These are phyloP conservation scores for Platysternon megacephalum DNA, from an alignment of 2,113 vertebrate species.

Conservation along the genomic window DNA sequence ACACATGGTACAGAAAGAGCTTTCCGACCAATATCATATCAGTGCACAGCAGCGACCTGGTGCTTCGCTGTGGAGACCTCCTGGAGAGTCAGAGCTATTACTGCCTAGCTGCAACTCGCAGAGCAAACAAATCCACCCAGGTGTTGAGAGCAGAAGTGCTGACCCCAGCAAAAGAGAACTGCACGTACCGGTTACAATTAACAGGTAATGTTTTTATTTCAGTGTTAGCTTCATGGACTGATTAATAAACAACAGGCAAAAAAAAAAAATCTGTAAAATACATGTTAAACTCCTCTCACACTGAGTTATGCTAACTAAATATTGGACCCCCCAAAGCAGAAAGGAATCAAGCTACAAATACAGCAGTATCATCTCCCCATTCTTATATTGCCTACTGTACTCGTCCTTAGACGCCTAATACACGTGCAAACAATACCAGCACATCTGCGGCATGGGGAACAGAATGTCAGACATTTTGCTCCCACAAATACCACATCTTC, in stretches of 20 bases:
- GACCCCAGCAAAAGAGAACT: constrained; percentile 44
- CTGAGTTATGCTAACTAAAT: not conserved
- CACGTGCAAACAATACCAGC: not conserved
- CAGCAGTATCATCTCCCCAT: not conserved
- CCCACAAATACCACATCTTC: not conserved
- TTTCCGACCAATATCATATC: not conserved
- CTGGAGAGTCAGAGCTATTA: constrained; percentile 33
- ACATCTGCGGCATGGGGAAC: not conserved
- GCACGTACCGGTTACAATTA: not conserved
- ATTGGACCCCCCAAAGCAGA: not conserved
- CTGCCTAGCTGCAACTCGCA: constrained; percentile 68
- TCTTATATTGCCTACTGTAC: not conserved
- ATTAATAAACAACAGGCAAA: not conserved
- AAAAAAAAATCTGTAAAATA: not conserved
- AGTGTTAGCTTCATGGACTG: not conserved
- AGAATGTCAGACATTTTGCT: not conserved
- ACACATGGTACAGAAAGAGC: constrained; percentile 68
- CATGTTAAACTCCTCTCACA: not conserved
- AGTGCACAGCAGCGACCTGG: constrained; percentile 30
- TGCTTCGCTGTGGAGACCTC: constrained; percentile 58
- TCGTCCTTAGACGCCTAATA: not conserved
- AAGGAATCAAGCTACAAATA: not conserved
- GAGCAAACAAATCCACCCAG: constrained; percentile 58
- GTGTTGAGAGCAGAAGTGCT: constrained; percentile 55
- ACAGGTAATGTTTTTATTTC: not conserved